phyloP scores from a whole-genome alignment of 2,113 vertebrate species.

The Procavia capensis region DNA sequence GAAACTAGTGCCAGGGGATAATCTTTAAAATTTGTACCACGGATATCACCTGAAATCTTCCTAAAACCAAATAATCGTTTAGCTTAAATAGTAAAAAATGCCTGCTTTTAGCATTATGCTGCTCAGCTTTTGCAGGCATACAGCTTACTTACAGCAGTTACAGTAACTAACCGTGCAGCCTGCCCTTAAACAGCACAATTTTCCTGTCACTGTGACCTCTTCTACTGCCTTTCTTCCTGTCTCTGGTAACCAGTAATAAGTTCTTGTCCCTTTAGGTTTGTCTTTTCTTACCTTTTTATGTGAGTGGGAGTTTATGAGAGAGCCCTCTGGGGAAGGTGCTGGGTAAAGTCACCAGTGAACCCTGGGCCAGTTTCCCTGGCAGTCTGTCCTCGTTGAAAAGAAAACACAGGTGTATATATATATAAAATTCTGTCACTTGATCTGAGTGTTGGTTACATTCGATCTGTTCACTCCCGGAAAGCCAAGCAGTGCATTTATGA shows the following conservation, averaged over 20 bases:
- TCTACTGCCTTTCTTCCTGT: too few relatives aligned
- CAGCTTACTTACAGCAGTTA: neutral
- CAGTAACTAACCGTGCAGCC: neutral
- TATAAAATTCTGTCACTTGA: neutral
- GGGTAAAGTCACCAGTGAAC: too few relatives aligned
- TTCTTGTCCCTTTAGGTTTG: neutral
- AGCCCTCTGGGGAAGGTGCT: too few relatives aligned
- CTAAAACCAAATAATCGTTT: too few relatives aligned
- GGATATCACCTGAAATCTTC: too few relatives aligned
- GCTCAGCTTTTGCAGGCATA: neutral
- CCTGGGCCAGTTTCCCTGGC: neutral
- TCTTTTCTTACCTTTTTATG: neutral
- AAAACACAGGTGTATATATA: too few relatives aligned
- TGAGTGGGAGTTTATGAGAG: too few relatives aligned
- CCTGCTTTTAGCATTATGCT: too few relatives aligned
- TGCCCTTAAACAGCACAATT: neutral
- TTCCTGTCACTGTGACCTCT: neutral
- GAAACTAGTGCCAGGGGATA: too few relatives aligned
- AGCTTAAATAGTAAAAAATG: too few relatives aligned
- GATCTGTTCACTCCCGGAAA: neutral
- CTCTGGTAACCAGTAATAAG: neutral
- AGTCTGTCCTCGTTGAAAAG: neutral
- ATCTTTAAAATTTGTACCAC: too few relatives aligned
- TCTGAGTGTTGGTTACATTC: neutral
- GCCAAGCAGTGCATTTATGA: neutral